Evolutionary conservation across 2,888 invertebrate genomes (phyloP).

Genomic region (Strigamia maritima): DNA sequence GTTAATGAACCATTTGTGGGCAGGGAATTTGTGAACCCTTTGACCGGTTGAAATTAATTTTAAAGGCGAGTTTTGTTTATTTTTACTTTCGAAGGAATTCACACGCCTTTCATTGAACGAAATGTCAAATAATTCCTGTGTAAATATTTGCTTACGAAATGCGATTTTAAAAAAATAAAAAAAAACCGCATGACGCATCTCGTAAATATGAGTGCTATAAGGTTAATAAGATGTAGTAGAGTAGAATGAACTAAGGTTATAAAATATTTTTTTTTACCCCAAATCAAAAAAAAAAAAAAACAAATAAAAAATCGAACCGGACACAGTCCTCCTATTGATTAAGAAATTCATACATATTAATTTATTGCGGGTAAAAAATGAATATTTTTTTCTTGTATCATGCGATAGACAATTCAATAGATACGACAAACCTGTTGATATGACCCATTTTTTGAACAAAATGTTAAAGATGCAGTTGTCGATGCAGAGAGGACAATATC

Average conservation of each 20-base stretch:
- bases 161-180: too few species aligned
- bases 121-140: too few species aligned
- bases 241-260: too few species aligned
- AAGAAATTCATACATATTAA: background rate
- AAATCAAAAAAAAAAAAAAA: too few species aligned
- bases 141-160: too few species aligned
- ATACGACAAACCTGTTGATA: conserved; percentile 23
- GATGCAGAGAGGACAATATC: conserved; percentile 10
- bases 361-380: background rate
- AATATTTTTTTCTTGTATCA: background rate
- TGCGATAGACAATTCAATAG: background rate
- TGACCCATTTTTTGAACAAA: background rate
- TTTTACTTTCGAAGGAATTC: background rate
- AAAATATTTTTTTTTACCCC: too few species aligned
- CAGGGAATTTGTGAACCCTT: conserved; percentile 12
- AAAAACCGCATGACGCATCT: too few species aligned
- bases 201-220: too few species aligned
- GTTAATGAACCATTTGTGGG: conserved; percentile 12
- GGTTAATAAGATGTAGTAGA: too few species aligned
- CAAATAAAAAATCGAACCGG: too few species aligned
- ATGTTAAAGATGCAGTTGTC: background rate
- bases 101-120: too few species aligned
- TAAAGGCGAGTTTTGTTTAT: background rate
- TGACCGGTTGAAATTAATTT: conserved; percentile 5
- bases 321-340: too few species aligned